Evolutionary conservation across 2,113 vertebrate genomes (phyloP), one percentile per base, ranked within the genome.

Genomic region (Bolborhynchus lineola): DNA sequence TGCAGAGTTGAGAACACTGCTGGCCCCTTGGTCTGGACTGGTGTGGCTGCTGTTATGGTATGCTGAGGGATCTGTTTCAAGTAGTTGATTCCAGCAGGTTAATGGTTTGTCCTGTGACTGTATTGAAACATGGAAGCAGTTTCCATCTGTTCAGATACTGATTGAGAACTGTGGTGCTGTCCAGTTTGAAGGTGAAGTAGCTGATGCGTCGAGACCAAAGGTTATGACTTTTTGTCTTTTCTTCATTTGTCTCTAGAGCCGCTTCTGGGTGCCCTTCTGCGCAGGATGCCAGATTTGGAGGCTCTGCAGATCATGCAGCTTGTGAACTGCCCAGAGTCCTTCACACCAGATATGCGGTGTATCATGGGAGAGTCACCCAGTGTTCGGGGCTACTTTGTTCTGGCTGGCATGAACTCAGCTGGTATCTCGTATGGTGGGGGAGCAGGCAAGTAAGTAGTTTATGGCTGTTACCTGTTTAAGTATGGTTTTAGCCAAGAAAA

Each of bases 391-490:
- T 99, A 99, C 98, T 99, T 98, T 0, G 98, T 99, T 52, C 98
- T 99, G 91, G 99, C 98, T 3, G 99, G 99, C 77, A 99, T 99
- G 99, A 99, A 99, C 98, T 99, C 99, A 1, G 99, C 99, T 17
- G 99, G 99, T 69, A 97, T 99, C 72, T 98, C 99, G 0, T 99
- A 99, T 14, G 99, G 99, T 79, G 99, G 99, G 68, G 99, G 99
- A 95, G 99, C 99, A 88, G 99, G 99, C 71, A 99, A 98, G 99
- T 99, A 98, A 98, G 99, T 98, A 91, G 55, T 82, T 91, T 57
- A 17, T 63, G 37, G 12, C 10, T 33, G 7, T 24, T 71, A 75
- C 8, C 4, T 44, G 41, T 75, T 13, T 76, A 75, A 91, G 64
- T 84, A 71, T 41, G 59, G 52, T 69, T 88, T 80, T 79, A 80